Evolutionary conservation across 2,888 invertebrate genomes (phyloP).

Genomic region (Cerastis rubricosa): DNA sequence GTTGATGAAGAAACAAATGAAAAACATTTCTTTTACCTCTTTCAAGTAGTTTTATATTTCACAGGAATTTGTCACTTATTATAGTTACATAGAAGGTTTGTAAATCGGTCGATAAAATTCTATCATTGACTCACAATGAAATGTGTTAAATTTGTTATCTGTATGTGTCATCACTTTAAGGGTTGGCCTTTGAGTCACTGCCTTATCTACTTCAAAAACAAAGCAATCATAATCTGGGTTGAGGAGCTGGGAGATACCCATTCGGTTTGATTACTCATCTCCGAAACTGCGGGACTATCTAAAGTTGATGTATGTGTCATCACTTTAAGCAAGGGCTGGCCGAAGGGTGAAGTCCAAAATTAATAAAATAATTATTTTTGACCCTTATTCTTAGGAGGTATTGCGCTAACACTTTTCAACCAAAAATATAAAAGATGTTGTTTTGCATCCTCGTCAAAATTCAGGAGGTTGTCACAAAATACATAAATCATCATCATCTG

Average conservation of each 20-base stretch:
- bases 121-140: background rate
- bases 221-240: background rate
- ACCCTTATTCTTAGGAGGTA: too few relatives aligned
- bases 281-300: background rate
- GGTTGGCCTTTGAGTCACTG: slow-evolving; percentile 14
- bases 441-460: too few relatives aligned
- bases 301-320: too few relatives aligned
- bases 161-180: slow-evolving; percentile 13
- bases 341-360: too few relatives aligned
- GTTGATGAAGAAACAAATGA: background rate
- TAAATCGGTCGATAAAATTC: background rate
- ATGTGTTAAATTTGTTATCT: background rate
- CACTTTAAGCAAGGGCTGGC: too few relatives aligned
- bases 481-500: too few relatives aligned
- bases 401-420: too few relatives aligned
- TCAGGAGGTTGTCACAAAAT: too few relatives aligned
- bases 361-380: too few relatives aligned
- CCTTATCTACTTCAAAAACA: background rate
- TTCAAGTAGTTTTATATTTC: background rate
- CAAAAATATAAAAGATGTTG: too few relatives aligned
- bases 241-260: background rate
- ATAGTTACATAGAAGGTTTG: background rate
- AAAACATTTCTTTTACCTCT: background rate
- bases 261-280: background rate
- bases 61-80: background rate